Base-by-base conservation (phyloP, 2,797 vertebrate genomes). In the Garrulus glandarius region DNA sequence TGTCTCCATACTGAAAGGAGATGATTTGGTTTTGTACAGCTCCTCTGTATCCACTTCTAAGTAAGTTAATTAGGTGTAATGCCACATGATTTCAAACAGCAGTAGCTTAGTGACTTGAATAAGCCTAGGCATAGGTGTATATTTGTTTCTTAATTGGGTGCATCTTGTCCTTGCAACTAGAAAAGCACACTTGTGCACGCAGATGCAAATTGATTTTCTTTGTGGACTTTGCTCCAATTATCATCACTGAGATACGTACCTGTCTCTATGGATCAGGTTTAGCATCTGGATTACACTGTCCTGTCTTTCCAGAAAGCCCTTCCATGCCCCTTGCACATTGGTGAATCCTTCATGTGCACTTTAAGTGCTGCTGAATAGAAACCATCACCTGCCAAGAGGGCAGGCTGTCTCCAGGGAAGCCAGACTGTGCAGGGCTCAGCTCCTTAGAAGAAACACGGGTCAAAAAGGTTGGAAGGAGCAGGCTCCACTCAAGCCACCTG, bases 161-260 rank as follows among this genome's bases (percentile, higher is more conserved):
- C 22, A 37, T 49, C 68, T 86, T 59, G 6, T 36, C 27, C 53
- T 36, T 36, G 61, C 78, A 84, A 24, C 24, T 75, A 24, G 15
- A 52, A 90, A 69, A 55, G 32, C 46, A 57, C 22, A 49, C 13
- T 36, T n/a, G 9, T 44, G 11, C 63, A 47, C 6, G 9, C 9
- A 26, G 32, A 36, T 49, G 39, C 34, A 70, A 49, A 67, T 65
- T 47, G 47, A n/a, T 78, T 57, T 19, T 65, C 49, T 84, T 47
- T 75, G 24, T 5, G 7, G 80, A 49, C 15, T 75, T 81, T 24
- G 15, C 50, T 78, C 24, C 43, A 24, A 0, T 57, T 79, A 34
- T 21, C 53, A 18, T 26, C 3, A 1, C n/a, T 3, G 1, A 78
- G 50, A 47, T 61, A 14, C 1, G 1, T 19, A 32, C 18, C 34